Conservation (phyloP, 2,797 vertebrate genomes). For the Florisuga fusca region DNA sequence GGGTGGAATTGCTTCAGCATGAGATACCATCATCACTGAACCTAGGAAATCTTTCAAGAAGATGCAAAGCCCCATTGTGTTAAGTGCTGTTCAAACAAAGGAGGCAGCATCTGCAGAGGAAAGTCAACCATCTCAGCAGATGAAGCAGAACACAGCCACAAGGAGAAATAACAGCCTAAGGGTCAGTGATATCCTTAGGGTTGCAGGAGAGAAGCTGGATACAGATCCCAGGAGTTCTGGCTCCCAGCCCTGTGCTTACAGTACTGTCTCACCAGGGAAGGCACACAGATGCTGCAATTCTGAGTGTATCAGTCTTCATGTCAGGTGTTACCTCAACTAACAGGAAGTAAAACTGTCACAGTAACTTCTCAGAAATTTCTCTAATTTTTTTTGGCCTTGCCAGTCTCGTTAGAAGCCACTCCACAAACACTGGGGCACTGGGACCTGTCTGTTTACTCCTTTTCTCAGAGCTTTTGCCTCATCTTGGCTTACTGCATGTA, state of each 20-base stretch:
- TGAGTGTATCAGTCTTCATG: background rate
- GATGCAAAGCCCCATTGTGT: background rate
- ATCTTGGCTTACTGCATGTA: background rate
- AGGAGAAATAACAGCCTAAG: background rate
- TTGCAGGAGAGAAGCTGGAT: background rate
- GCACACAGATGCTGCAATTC: slow-evolving; percentile 12
- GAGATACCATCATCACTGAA: background rate
- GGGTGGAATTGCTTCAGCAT: background rate
- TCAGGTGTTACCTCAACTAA: slow-evolving; percentile 16
- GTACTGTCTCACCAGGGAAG: background rate
- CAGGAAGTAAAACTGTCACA: background rate
- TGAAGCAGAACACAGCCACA: background rate
- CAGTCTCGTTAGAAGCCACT: background rate
- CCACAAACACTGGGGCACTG: background rate
- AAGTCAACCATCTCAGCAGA: background rate
- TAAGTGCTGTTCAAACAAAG: background rate
- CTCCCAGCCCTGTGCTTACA: background rate
- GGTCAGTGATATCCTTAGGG: background rate
- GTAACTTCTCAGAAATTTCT: background rate
- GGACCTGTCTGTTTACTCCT: background rate
- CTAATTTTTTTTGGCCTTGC: background rate
- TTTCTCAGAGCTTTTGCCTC: background rate
- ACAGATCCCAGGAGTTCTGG: background rate
- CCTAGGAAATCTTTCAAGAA: background rate
- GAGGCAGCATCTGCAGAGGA: background rate